Evolutionary conservation across 2,888 invertebrate species (phyloP), one percentile per base, ranked within the genome.

Genomic region (Trachelus iudaicus): DNA sequence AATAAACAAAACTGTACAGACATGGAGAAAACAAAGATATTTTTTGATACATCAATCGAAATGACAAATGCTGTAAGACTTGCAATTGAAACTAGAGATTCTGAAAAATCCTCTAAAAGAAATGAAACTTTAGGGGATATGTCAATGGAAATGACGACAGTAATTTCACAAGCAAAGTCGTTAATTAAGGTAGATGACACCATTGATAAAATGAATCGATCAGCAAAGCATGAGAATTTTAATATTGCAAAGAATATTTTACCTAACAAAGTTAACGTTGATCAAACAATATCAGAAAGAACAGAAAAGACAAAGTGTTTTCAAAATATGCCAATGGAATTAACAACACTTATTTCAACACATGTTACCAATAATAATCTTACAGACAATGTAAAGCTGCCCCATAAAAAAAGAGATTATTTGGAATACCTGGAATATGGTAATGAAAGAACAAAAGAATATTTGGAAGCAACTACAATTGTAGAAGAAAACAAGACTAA

Each of bases 291-390:
- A 23, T 40, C 30, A 31, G 37, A 75, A 73, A 69, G 12, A 35
- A 33, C n/a, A 30, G 69, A 31, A 1, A 31, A 69, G 15, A 69
- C 40, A 4, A 31, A 34, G 30, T n/a, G 31, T 76, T 23, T 56
- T 71, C 11, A 76, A 75, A 40, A 78, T 71, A 75, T 75, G 33
- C 79, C 83, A 33, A 81, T 82, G 81, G 81, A 84, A 73, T 79
- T 81, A 11, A 84, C 82, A 30, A 73, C 73, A 34, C 69, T 77
- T 69, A 33, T 79, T 73, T 76, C 79, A 34, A 30, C 40, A 40
- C 15, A 40, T 6, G 15, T 30, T 34, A 0, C 30, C 23, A 15
- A 11, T 33, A 23, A 71, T 3, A 71, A 71, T 71, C 15, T 15
- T 23, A 71, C 31, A 23, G 71, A 71, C 9, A 71, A 71, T 30